Conservation (phyloP, 2,797 vertebrate genomes). For the Antennarius maculatus region DNA sequence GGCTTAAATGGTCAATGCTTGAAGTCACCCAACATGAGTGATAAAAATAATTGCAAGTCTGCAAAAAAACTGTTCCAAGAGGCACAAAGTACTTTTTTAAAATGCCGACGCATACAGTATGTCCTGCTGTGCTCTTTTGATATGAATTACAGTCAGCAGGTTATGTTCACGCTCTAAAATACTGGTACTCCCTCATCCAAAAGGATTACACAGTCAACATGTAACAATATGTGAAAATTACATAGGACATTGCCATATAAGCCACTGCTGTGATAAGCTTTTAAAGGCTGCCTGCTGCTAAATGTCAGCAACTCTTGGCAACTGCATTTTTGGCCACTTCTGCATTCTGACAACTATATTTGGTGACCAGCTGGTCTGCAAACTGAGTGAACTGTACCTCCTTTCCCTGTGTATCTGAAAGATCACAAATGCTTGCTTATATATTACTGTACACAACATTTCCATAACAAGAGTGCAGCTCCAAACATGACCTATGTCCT, state of each 20-base stretch:
- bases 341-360: conserved; percentile 54
- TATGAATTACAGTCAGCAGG: neutral
- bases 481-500: neutral
- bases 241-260: no score
- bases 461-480: conserved; percentile 1
- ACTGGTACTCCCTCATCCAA: no score
- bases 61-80: no score
- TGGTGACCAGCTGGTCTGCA: conserved; percentile 52
- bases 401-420: conserved; percentile 13
- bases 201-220: no score
- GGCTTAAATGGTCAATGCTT: conserved; percentile 12
- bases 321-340: conserved; percentile 25
- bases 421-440: conserved; percentile 7
- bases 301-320: no score
- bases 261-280: no score
- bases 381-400: conserved; percentile 16
- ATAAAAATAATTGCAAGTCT: neutral
- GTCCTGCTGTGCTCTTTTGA: conserved; percentile 2
- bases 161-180: no score
- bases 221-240: no score
- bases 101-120: neutral
- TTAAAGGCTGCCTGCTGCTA: no score
- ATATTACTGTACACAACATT: no score
- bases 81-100: no score
- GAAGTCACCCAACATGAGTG: conserved; percentile 14